Percentiles rank a stretch among this genome's conserved stretches.
phyloP scores from a whole-genome alignment of 2,113 vertebrate species.

The Megalops atlanticus region DNA sequence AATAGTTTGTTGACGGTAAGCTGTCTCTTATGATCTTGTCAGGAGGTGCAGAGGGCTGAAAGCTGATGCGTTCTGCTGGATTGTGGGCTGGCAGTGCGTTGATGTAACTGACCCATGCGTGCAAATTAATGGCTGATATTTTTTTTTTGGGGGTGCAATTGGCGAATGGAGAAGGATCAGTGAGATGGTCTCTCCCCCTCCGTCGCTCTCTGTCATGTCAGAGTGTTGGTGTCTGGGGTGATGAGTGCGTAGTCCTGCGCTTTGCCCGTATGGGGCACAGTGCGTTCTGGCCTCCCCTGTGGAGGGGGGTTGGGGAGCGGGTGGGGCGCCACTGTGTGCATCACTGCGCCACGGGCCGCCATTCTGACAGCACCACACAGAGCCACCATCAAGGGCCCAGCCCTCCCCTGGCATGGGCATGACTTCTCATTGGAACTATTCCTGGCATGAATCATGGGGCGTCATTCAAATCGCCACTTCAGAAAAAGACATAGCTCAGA shows the following conservation, averaged over 20 bases:
- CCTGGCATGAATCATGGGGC: conserved; percentile 59
- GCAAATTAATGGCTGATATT: conserved; percentile 5
- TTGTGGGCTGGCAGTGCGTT: conserved; percentile 16
- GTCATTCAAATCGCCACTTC: conserved; percentile 68
- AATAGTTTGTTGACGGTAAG: conserved; percentile 25
- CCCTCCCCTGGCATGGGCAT: conserved; percentile 65
- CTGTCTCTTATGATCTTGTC: conserved; percentile 22
- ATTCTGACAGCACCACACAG: conserved; percentile 61
- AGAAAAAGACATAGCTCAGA: conserved; percentile 29
- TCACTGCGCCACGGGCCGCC: conserved; percentile 71
- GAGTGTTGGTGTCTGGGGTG: conserved; percentile 10
- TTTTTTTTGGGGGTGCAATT: conserved; percentile 1
- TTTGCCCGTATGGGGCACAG: conserved; percentile 55
- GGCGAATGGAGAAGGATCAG: background rate
- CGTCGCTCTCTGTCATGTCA: conserved; percentile 11
- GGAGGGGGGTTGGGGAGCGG: no score
- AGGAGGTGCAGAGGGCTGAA: background rate
- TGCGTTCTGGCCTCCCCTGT: conserved; percentile 50
- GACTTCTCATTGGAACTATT: conserved; percentile 68
- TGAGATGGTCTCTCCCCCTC: conserved; percentile 1
- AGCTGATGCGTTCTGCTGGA: conserved; percentile 15
- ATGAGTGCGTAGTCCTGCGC: conserved; percentile 51
- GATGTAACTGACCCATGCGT: conserved; percentile 15
- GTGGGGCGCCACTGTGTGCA: conserved; percentile 61
- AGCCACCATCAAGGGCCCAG: conserved; percentile 63